Base-by-base conservation (phyloP, 2,113 vertebrate species). In the Colius striatus region DNA sequence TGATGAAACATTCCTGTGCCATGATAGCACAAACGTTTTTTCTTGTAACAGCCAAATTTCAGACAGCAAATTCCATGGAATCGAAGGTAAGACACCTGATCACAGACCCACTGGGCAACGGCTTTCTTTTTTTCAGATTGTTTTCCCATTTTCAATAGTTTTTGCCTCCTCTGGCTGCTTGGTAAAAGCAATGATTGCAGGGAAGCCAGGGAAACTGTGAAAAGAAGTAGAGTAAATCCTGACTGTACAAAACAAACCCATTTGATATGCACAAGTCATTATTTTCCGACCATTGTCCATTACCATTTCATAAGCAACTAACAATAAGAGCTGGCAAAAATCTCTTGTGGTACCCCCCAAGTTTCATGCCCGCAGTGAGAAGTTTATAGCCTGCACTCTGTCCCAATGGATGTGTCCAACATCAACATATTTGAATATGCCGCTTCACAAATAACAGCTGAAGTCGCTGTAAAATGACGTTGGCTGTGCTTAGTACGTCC, bases 371-470 rank as follows among this genome's bases (percentile, higher is more conserved):
- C 62, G 7, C 71, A 32, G 83, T 5, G 27, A 36, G 71, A 70
- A 50, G 71, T 65, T 84, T 60, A 34, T n/a, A 87, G 57, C n/a
- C 78, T 10, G 26, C 11, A 5, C 47, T 76, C 78, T n/a, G 61
- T 61, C 72, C 53, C 77, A 61, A 43, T 20, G 92, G 67, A 20
- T 25, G 20, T 16, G 55, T 27, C 6, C 13, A 17, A 11, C 47
- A 66, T 73, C 74, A 74, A 62, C 74, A 51, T 60, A 62, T 36
- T 66, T 38, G 84, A 87, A 74, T 41, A 88, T 8, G 47, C 81
- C 38, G 50, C 45, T 92, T 68, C 82, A 51, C 82, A 82, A 90
- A 90, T 79, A 72, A 66, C 73, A 90, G 80, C 23, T 66, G 11
- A 78, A 79, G 72, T 14, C 8, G 17, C 89, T 82, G 34, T 19